A percentile compares a stretch with the other conserved stretches of the same genome.
Conservation (phyloP, 2,113 vertebrate genomes). For the Corythornis cristatus region DNA sequence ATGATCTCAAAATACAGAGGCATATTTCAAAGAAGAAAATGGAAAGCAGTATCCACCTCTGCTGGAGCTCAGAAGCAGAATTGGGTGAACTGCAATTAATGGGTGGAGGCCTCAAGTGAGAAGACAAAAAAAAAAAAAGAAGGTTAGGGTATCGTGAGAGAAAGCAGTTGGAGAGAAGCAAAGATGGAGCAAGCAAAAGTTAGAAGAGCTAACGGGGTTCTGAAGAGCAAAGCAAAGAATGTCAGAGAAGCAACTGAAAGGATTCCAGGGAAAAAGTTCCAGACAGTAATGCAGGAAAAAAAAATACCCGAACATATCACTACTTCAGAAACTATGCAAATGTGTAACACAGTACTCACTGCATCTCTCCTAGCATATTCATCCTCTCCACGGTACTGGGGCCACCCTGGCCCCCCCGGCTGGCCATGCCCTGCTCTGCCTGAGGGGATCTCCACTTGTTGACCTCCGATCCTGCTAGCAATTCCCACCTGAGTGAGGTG, state of each 20-base stretch:
- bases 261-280: constrained; percentile 17
- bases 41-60: constrained; percentile 59
- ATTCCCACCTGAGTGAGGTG: constrained; percentile 92
- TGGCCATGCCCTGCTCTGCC: constrained; percentile 82
- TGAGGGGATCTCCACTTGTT: constrained; percentile 81
- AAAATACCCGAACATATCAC: constrained; percentile 49
- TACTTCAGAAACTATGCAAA: constrained; percentile 50
- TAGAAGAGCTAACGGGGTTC: constrained; percentile 43
- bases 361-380: constrained; percentile 86
- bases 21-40: constrained; percentile 53
- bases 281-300: constrained; percentile 56
- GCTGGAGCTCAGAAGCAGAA: constrained; percentile 45
- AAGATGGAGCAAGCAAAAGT: constrained; percentile 47
- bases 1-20: constrained; percentile 34
- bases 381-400: constrained; percentile 82
- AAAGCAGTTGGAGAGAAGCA: constrained; percentile 45
- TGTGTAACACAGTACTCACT: constrained; percentile 81
- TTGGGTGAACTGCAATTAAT: constrained; percentile 49
- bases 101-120: constrained; percentile 35
- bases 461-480: constrained; percentile 85
- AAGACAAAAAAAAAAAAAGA: constrained; percentile 19
- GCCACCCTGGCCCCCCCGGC: constrained; percentile 86
- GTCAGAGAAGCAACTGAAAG: constrained; percentile 65
- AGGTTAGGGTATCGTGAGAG: constrained; percentile 27
- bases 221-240: constrained; percentile 56